These are phyloP conservation scores for Melanotaenia pygmaea DNA, from an alignment of 2,797 vertebrate genomes.

Conservation along the genomic window DNA sequence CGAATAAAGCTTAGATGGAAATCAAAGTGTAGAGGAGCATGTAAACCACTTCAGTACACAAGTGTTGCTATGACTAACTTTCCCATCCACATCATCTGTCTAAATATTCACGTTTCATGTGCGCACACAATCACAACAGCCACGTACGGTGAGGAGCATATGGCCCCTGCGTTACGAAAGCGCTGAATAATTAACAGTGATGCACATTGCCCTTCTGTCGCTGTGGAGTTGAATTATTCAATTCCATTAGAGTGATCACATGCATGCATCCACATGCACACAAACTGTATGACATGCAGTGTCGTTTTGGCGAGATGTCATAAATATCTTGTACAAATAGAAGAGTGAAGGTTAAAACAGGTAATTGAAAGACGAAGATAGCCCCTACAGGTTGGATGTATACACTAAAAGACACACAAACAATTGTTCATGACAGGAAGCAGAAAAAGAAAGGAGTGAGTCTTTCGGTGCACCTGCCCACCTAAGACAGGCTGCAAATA, in stretches of 20 bases:
- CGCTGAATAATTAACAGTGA: constrained; percentile 78
- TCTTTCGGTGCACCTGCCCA: constrained; percentile 63
- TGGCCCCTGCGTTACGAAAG: constrained; percentile 55
- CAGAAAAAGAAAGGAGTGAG: constrained; percentile 30
- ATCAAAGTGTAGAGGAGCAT: constrained; percentile 27
- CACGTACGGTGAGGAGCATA: constrained; percentile 53
- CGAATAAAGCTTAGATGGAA: constrained; percentile 22
- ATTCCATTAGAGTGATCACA: constrained; percentile 46
- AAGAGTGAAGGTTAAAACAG: constrained; percentile 35
- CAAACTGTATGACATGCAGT: constrained; percentile 3
- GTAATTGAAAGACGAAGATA: constrained; percentile 27
- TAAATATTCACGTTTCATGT: constrained; percentile 29
- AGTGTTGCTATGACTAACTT: constrained; percentile 26
- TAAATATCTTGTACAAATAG: background rate
- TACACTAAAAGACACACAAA: constrained; percentile 10
- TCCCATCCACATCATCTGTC: constrained; percentile 18
- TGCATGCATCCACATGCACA: constrained; percentile 4
- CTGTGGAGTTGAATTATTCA: constrained; percentile 70
- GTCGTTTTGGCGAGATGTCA: constrained; percentile 14
- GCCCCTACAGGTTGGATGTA: constrained; percentile 22
- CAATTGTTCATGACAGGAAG: constrained; percentile 37
- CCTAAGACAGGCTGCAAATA: constrained; percentile 61
- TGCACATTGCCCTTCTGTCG: constrained; percentile 69
- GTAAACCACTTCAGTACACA: constrained; percentile 25
- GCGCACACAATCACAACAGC: constrained; percentile 20